These are phyloP conservation scores for Myanophis thanlyinensis DNA, from an alignment of 2,113 vertebrate species.

Conservation along the genomic window DNA sequence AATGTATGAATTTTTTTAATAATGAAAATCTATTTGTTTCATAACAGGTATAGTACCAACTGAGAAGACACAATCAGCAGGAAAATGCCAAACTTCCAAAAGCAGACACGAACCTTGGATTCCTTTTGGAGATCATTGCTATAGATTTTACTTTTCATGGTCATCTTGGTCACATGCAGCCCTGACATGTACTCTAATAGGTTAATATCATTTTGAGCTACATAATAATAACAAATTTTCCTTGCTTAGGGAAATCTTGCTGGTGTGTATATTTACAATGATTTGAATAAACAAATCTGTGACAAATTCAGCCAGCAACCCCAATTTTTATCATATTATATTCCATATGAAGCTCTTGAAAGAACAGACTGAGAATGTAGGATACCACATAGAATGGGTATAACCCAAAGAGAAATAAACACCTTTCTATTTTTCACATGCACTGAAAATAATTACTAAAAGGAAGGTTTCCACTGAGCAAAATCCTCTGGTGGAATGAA, in stretches of 20 bases:
- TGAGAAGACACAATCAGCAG: constrained; percentile 84
- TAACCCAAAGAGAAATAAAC: neutral
- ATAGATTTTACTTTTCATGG: constrained; percentile 69
- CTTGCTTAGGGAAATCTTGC: neutral
- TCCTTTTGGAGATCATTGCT: constrained; percentile 90
- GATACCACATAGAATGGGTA: neutral
- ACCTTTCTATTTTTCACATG: neutral
- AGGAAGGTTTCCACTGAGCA: neutral
- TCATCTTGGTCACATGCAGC: constrained; percentile 84
- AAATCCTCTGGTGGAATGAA: neutral
- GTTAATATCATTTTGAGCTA: constrained; percentile 59
- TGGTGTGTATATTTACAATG: neutral
- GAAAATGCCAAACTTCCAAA: constrained; percentile 81
- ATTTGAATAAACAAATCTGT: neutral
- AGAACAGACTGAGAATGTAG: neutral
- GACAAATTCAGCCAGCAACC: neutral
- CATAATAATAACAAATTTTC: neutral
- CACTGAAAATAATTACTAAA: neutral
- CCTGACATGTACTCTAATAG: constrained; percentile 81
- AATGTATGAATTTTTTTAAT: neutral
- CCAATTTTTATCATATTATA: neutral
- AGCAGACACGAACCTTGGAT: constrained; percentile 74
- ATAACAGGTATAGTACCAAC: constrained; percentile 75
- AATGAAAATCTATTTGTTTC: neutral
- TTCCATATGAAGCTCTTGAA: neutral